Base-by-base conservation (phyloP, 2,113 vertebrate species). In the Corythornis cristatus region DNA sequence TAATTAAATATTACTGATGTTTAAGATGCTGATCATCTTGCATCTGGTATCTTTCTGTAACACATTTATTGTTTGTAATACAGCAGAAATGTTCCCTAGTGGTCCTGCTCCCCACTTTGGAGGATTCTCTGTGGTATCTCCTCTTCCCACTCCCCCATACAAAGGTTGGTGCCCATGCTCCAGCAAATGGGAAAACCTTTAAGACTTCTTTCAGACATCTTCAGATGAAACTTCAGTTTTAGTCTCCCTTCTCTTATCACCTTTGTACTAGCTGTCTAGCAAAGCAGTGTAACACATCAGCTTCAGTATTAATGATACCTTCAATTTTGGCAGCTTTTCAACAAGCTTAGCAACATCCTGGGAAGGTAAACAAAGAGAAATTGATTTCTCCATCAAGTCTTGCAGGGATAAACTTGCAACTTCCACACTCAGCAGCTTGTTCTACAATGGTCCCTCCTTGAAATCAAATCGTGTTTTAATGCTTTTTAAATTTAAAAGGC, bases 321-420 rank as follows among this genome's bases (percentile, higher is more conserved):
- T 93, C 67, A 88, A 64, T 91, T 93, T 86, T 94, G 87, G 67
- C 84, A 83, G 56, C 35, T 87, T 91, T 88, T 87, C 78, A 91
- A 56, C 53, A 64, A 71, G 26, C 35, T 66, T 89, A 85, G 71
- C 60, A 76, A 66, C 72, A 67, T 70, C 26, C 60, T 83, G 89
- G 57, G 84, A 83, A 75, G 67, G 72, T 83, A 96, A 96, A 94
- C 91, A 92, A 83, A 95, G 74, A 79, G 37, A 93, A 94, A 93
- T 71, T 56, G 46, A 89, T 93, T 82, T 79, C 79, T 74, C 13
- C 73, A 50, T 79, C 25, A 87, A 90, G 71, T 65, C 84, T 76
- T 91, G 40, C 25, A 61, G 75, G 71, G n/a, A 91, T 80, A 83
- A 96, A 71, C 42, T 76, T 20, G 3, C 58, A 76, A 43, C 15